Evolutionary conservation across 2,113 vertebrate genomes (phyloP), one percentile per base, ranked within the genome.

Genomic region (Serinus canaria): DNA sequence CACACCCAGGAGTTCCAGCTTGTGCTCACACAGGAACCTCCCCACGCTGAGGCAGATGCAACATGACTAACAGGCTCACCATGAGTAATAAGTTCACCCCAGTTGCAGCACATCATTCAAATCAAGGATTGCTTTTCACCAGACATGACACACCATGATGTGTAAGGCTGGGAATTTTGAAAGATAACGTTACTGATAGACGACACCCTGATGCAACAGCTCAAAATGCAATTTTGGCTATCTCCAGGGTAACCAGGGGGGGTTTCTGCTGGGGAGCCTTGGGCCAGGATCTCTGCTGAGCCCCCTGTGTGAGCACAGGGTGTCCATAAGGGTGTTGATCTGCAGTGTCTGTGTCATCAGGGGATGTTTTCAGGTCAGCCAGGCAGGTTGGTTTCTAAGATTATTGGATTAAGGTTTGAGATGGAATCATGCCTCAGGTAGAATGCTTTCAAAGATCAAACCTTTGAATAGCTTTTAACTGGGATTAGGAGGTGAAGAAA

Each of bases 61-160:
- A 82, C n/a, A 89, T 96, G 95, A 96, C 79, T 94, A 89, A 96
- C 87, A 5, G 60, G 68, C 64, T 90, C 86, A 17, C 22, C 91
- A 44, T 96, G 95, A 96, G 89, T 96, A 92, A 94, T 87, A 79
- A 89, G 69, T 91, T 95, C 90, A 94, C 70, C 89, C 83, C 90
- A 74, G 92, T 72, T 95, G 73, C 83, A 94, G 92, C 68, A 64
- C 95, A 96, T 96, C 90, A 94, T 89, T 96, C 95, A 96, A 89
- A 83, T n/a, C 92, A 84, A 92, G 81, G 60, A 79, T 77, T 92
- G 89, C 89, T 73, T 91, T 93, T 85, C 74, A 69, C 92, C 95
- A 97, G 96, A 97, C 95, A 62, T 96, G 96, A 97, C 92, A 94
- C 95, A 94, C 92, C 92, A 82, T 96, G 95, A 96, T 91, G 74